Evolutionary conservation across 2,113 vertebrate genomes (phyloP), one percentile per base, ranked within the genome.

Genomic region (Carollia perspicillata): DNA sequence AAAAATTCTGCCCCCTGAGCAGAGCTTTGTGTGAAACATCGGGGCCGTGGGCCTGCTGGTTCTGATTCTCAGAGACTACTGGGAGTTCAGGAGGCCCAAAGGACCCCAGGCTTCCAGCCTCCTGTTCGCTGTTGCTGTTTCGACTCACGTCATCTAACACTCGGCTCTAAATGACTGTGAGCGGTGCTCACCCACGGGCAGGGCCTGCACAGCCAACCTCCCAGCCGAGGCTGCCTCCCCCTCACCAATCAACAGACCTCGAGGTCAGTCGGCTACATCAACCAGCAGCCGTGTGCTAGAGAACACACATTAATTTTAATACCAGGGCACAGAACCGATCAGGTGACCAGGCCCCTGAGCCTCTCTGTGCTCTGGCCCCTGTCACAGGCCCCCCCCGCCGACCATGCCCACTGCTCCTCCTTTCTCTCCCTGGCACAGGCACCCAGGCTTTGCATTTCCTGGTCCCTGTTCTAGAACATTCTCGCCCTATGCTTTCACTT

Each of bases 251-350:
- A 91, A 58, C 71, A 47, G 35, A 93, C 55, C 92, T 44, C n/a
- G 9, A 71, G 96, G 86, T 78, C 89, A 89, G 80, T 2, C 7
- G 7, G 42, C 91, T 89, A 22, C 40, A 80, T 68, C 79, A n/a
- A 55, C 75, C 81, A 65, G 91, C 94, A 89, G 85, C 33, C 68
- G 55, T 13, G 74, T 80, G 90, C 66, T 95, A 30, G 58, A n/a
- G 69, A 92, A 96, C 55, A 85, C 65, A 86, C 86, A 92, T 92
- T 93, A 71, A 91, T 89, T 91, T 79, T 83, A 86, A 86, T 68
- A 86, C 89, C 75, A 49, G 55, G 55, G 40, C 9, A 49, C 0
- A 83, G 51, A 51, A 30, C 16, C 3, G 10, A 42, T 35, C 10
- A 18, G 49, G 26, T 2, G 14, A 63, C 17, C 26, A 5, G 4